Base-by-base conservation (phyloP, 2,888 invertebrate species). In the Epinotia ramella region DNA sequence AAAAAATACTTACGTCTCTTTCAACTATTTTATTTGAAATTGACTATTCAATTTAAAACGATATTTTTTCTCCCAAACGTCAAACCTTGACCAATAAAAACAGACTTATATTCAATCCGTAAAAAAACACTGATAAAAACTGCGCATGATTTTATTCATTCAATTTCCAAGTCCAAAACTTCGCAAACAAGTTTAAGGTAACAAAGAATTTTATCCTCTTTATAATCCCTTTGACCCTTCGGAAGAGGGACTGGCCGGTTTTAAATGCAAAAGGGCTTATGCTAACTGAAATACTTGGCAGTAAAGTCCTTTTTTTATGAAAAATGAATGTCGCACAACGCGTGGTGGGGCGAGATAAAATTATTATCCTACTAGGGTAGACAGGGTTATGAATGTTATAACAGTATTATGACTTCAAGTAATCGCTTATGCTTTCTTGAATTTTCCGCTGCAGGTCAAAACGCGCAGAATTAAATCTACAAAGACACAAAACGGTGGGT, bases 151-250 rank as follows among this genome's bases (percentile, higher is more conserved):
- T 71, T 75, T 75, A 75, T 75, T 75, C 70, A 71, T 75, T 75
- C 60, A 75, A 75, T 75, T 71, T 70, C 24, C 40, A 53, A 64
- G 40, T 74, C 44, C 13, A 13, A 40, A 64, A 75, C 24, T 59
- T 68, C 9, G 12, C 44, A 56, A 70, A 60, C 65, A 75, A 60
- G 70, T 75, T 75, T 69, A 28, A 68, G 53, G 44, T 56, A 75
- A 60, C 75, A 75, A 75, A 75, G 70, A 75, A 33, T 60, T 64
- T 62, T 53, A 70, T 70, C 65, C 70, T 66, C 66, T 73, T 64
- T 24, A 44, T 60, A 33, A 53, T 18, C 18, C 67, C 60, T 71
- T 66, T 66, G 75, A 71, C 75, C 75, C 70, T 70, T 40, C 16
- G 0, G 5, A 46, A 63, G 64, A 64, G 57, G 69, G 74, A n/a